Conservation (phyloP, 2,888 invertebrate genomes). For the Pherbina coryleti region DNA sequence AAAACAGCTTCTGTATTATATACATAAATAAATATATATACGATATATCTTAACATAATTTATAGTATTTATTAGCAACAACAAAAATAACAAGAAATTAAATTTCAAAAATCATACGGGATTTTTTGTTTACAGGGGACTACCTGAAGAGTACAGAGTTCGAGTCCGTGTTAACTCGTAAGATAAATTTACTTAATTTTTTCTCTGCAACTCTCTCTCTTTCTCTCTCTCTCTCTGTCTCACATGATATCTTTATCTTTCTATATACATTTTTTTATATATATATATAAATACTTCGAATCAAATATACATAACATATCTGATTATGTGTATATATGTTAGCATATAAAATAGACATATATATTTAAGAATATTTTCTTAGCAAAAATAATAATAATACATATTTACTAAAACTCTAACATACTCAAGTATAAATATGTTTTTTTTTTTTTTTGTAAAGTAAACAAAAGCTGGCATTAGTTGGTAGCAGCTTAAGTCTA, state of each 20-base stretch:
- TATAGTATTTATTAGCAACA: neutral
- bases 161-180: conserved; percentile 89
- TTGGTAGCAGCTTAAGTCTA: neutral
- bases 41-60: too few relatives aligned
- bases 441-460: neutral
- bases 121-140: conserved; percentile 72
- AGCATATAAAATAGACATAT: neutral
- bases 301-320: neutral
- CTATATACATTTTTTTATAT: neutral
- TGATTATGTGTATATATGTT: neutral
- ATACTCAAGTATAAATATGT: neutral
- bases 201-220: conserved; percentile 12
- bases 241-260: neutral
- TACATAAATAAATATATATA: too few relatives aligned
- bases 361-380: too few relatives aligned
- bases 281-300: neutral
- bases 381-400: too few relatives aligned
- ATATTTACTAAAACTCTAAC: neutral
- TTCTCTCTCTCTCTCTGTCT: neutral
- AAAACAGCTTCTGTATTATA: too few relatives aligned
- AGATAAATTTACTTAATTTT: conserved; percentile 70
- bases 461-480: too few relatives aligned
- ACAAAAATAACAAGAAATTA: conserved; percentile 20
- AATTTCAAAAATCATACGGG: conserved; percentile 60
- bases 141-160: conserved; percentile 86